Base-by-base conservation (phyloP, 2,113 vertebrate genomes). In the Passer montanus region DNA sequence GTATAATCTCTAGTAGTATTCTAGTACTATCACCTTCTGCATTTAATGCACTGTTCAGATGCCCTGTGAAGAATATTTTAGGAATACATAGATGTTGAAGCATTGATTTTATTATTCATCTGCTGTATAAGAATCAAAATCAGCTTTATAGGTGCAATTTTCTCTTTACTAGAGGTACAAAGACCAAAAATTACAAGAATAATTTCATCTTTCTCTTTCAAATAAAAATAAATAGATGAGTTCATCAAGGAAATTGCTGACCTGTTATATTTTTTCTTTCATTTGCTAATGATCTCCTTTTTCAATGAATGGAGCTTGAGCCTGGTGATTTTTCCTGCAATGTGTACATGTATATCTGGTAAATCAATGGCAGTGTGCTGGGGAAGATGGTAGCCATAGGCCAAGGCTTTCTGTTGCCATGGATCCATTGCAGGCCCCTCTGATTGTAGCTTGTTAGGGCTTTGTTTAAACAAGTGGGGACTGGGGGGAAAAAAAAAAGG, bases 401-500 rank as follows among this genome's bases (percentile, higher is more conserved):
- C 89, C 95, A 97, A 97, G 93, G 94, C 62, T 67, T 97, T 95
- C 84, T 4, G 98, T 98, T 98, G 97, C 97, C 98, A 98, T 98
- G 98, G 98, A 85, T 96, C 98, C 97, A 47, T 88, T 89, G 92
- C 96, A 97, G 97, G 94, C 97, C 96, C 95, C 98, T 97, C 93
- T 98, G 98, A 97, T 93, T 97, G 98, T 97, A 97, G 98, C 98
- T 98, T 98, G 97, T 97, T 96, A 97, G 82, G 97, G 97, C 97
- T 98, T 97, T 98, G 98, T 97, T 98, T 98, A 98, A 98, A 98
- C 97, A 98, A 98, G 98, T 94, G 98, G 96, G 89, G 98, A 97
- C 96, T 94, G 70, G 13, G 5, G 7, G 5, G 5, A 53, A 72
- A 76, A 41, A 58, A 73, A 41, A 88, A 59, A 35, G 60, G 63